These are phyloP conservation scores for Galagoides demidoff DNA, from an alignment of 2,797 vertebrate species.

Conservation along the genomic window DNA sequence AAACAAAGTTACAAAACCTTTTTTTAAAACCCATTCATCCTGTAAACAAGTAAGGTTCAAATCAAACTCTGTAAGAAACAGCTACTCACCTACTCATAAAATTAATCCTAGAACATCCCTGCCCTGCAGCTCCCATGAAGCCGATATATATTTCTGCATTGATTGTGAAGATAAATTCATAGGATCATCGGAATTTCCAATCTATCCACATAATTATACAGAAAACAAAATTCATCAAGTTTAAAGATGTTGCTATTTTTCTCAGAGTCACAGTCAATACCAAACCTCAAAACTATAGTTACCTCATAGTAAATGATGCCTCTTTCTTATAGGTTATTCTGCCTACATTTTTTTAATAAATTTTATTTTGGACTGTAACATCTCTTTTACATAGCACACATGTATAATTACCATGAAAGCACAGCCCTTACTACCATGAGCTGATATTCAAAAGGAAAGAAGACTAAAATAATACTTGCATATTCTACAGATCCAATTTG, in stretches of 20 bases:
- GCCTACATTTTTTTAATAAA: not conserved
- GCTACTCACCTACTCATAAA: too few relatives aligned
- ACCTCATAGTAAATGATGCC: not conserved
- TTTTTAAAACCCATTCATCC: not conserved
- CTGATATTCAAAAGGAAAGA: not conserved
- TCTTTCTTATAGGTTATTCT: not conserved
- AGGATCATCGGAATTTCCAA: not conserved
- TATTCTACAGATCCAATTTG: not conserved
- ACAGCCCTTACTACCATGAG: not conserved
- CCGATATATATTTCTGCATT: not conserved
- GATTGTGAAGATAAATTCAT: not conserved
- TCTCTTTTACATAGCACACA: not conserved
- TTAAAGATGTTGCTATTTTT: constrained; percentile 29
- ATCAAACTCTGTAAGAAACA: not conserved
- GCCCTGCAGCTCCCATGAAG: not conserved
- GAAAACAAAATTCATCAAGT: constrained; percentile 8
- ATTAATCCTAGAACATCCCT: not conserved
- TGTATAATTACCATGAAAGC: constrained; percentile 2
- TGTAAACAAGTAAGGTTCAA: not conserved
- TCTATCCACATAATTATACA: not conserved
- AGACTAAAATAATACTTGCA: not conserved
- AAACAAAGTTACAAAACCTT: constrained; percentile 4
- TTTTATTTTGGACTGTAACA: constrained; percentile 21
- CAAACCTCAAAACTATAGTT: not conserved
- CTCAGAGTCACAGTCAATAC: constrained; percentile 19